These are phyloP conservation scores for Gephyroberyx darwinii DNA, from an alignment of 2,797 vertebrate species.

Conservation along the genomic window DNA sequence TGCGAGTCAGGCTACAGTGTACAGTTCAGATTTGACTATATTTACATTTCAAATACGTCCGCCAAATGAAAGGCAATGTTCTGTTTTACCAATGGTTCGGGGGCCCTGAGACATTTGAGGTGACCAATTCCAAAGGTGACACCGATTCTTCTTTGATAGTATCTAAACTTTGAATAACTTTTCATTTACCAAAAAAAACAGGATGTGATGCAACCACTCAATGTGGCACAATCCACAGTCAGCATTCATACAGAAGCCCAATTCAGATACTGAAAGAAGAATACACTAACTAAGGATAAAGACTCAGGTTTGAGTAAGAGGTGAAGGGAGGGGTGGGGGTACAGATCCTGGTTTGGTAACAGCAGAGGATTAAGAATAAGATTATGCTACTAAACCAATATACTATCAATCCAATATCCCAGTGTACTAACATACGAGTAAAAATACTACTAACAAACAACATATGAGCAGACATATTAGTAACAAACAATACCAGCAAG, in stretches of 20 bases:
- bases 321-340: no score
- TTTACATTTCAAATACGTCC: constrained; percentile 6
- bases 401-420: no score
- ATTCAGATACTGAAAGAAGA: no score
- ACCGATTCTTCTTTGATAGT: constrained; percentile 10
- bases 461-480: no score
- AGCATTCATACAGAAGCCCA: constrained; percentile 7
- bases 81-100: constrained; percentile 20
- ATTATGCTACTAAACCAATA: no score
- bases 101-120: not conserved
- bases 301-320: no score
- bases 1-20: constrained; percentile 16
- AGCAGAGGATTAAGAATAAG: no score
- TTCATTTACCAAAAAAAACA: not conserved
- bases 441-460: no score
- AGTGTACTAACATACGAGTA: no score
- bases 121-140: constrained; percentile 24
- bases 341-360: no score
- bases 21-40: constrained; percentile 14
- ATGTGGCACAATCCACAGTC: constrained; percentile 7
- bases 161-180: constrained; percentile 23
- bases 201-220: not conserved
- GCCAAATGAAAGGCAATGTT: constrained; percentile 22
- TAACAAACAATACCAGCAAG: no score
- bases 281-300: no score